These are phyloP conservation scores for Corydoras maculifer DNA, from an alignment of 2,113 vertebrate species.

Conservation along the genomic window DNA sequence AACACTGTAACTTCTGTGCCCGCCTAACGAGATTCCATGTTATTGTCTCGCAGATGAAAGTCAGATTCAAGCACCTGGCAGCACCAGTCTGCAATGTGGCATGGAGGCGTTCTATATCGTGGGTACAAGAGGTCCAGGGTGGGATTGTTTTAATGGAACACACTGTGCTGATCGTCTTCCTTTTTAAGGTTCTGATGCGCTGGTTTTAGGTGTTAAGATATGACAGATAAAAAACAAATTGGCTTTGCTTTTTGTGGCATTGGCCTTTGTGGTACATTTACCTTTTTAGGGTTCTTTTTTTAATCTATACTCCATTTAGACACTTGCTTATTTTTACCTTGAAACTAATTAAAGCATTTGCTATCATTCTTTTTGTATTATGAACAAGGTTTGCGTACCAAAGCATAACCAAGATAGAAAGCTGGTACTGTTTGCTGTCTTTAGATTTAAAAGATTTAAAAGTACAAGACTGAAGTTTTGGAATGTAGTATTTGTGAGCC, in stretches of 20 bases:
- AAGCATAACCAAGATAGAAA: not conserved
- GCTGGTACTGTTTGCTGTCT: not conserved
- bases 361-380: not conserved
- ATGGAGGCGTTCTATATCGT: conserved; percentile 17
- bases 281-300: not conserved
- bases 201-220: not conserved
- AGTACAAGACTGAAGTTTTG: no score
- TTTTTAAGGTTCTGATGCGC: conserved; percentile 20
- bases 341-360: not conserved
- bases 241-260: conserved; percentile 15
- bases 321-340: not conserved
- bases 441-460: no score
- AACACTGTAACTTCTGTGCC: conserved; percentile 21
- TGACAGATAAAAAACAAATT: conserved; percentile 1
- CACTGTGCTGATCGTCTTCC: conserved; percentile 42
- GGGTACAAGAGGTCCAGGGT: conserved; percentile 12
- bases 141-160: conserved; percentile 35
- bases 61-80: conserved; percentile 26
- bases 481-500: no score
- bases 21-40: conserved; percentile 7
- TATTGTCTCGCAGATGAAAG: conserved; percentile 26
- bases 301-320: conserved; percentile 3
- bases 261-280: conserved; percentile 7
- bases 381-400: not conserved
- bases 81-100: conserved; percentile 17